Evolutionary conservation across 2,113 vertebrate genomes (phyloP), one percentile per base, ranked within the genome.

Genomic region (Ardeotis arabs): DNA sequence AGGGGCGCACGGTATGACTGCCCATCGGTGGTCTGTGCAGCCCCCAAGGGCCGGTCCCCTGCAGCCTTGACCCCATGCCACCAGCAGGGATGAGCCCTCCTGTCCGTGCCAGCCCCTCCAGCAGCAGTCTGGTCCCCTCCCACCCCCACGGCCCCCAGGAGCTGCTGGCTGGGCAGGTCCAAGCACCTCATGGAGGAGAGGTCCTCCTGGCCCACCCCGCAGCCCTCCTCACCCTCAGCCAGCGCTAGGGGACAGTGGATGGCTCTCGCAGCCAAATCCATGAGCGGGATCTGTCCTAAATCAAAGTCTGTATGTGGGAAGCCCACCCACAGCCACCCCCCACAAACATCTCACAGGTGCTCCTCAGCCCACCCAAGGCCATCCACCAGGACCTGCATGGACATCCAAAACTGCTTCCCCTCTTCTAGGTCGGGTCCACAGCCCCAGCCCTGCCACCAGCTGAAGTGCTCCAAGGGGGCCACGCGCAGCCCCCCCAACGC

Each of bases 81-180:
- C 12, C 12, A 41, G 13, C 64, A 62, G 53, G 68, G 68, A 77
- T 0, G 1, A 89, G 31, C 23, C 12, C 39, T 53, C 33, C 41
- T 3, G 1, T 19, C 6, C 25, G 35, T 0, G 0, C 33, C 60
- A 81, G 50, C 10, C 29, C 18, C 28, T 37, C 12, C 66, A 67
- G 85, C 64, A 95, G 70, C 3, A 37, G 16, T 8, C 27, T 27
- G 27, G 60, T 77, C 28, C 35, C 8, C 22, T 69, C 19, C 24
- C 19, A 41, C 13, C 7, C 16, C 7, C 22, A 14, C 1, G 2
- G 53, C 10, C 41, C 11, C 19, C 29, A 66, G 64, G 47, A 73
- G 10, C 22, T 28, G 49, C 15, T 91, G 20, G 9, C 5, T 74
- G 19, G 41, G 27, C 67, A 16, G 13, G 27, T 28, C 29, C 27